These are phyloP conservation scores for Morone chrysops DNA, from an alignment of 2,113 vertebrate species.

Conservation along the genomic window DNA sequence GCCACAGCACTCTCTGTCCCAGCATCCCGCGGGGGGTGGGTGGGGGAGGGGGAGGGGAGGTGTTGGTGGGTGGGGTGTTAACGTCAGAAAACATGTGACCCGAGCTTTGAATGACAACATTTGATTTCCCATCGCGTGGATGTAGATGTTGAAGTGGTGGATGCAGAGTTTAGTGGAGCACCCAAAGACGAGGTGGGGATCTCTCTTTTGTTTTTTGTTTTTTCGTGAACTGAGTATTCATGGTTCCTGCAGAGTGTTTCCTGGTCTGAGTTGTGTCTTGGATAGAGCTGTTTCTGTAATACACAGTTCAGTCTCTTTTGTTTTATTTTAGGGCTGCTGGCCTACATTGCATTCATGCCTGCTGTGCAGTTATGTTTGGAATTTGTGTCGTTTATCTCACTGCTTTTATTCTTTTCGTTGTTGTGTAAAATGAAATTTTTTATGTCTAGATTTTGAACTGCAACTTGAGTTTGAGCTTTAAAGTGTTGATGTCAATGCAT, in stretches of 20 bases:
- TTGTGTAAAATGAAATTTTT: neutral
- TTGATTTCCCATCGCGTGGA: conserved; percentile 4
- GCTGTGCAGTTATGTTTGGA: conserved; percentile 47
- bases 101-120: neutral
- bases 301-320: conserved; percentile 21
- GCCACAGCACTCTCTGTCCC: conserved; percentile 48
- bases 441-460: neutral
- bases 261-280: conserved; percentile 6
- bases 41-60: neutral
- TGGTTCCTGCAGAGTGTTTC: neutral
- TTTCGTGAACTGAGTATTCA: neutral
- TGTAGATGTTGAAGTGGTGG: conserved; percentile 25
- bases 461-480: neutral
- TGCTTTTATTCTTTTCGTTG: neutral
- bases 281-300: conserved; percentile 1
- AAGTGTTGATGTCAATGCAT: neutral
- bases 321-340: neutral
- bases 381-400: conserved; percentile 8
- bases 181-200: neutral
- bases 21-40: conserved; percentile 8
- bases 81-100: conserved; percentile 48
- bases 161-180: conserved; percentile 8
- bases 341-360: conserved; percentile 56
- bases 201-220: neutral
- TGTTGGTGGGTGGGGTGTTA: neutral